A percentile compares a stretch with the other conserved stretches of the same genome.
Conservation (phyloP, 2,113 vertebrate genomes). For the Phaethon lepturus region DNA sequence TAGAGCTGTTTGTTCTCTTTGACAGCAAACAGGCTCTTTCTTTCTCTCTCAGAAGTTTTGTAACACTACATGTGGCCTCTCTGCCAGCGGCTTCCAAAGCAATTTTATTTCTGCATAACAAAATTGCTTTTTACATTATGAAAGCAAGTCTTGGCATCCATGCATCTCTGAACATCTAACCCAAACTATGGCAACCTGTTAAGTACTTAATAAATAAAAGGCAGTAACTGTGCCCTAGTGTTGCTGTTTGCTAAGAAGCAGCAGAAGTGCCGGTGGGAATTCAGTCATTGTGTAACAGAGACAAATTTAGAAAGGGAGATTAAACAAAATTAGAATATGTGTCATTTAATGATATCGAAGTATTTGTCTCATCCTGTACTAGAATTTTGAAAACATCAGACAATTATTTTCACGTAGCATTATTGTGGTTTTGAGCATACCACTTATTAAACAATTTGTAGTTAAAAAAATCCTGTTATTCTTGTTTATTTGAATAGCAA, state of each 20-base stretch:
- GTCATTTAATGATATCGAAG: not conserved
- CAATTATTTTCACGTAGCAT: not conserved
- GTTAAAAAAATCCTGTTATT: not conserved
- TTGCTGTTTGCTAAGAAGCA: not conserved
- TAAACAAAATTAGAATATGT: not conserved
- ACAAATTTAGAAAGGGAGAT: constrained; percentile 12
- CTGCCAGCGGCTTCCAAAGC: constrained; percentile 5
- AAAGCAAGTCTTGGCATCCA: not conserved
- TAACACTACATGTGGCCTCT: not conserved
- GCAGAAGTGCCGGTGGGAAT: not conserved
- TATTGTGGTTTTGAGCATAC: not conserved
- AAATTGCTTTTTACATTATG: not conserved
- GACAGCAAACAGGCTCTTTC: not conserved
- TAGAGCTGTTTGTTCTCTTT: not conserved
- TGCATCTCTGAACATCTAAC: not conserved
- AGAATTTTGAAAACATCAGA: not conserved
- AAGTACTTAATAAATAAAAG: not conserved
- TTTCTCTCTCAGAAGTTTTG: not conserved
- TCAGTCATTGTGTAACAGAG: constrained; percentile 6
- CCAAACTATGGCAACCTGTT: not conserved
- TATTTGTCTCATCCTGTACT: not conserved
- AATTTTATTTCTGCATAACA: constrained; percentile 23
- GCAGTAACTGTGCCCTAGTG: not conserved
- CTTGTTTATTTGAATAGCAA: not conserved
- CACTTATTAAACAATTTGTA: not conserved